These are phyloP conservation scores for Tenthredo amoena DNA, from an alignment of 2,888 invertebrate species.

Conservation along the genomic window DNA sequence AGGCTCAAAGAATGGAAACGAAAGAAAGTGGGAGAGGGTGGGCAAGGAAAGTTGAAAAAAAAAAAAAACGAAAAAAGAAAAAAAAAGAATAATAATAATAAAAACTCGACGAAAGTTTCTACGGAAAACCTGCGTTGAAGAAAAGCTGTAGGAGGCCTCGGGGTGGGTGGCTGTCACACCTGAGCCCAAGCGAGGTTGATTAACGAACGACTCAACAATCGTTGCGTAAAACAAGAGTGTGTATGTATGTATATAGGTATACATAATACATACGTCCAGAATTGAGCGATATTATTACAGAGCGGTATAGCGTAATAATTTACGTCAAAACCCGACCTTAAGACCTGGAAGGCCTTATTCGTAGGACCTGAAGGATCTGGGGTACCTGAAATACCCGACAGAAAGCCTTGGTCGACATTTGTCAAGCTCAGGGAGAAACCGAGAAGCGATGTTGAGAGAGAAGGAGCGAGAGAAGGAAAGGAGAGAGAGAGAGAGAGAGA, in stretches of 20 bases:
- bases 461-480: slow-evolving; percentile 30
- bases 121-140: slow-evolving; percentile 15
- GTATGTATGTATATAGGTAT: not conserved
- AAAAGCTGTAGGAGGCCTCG: not conserved
- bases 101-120: slow-evolving; percentile 7
- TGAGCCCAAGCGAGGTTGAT: slow-evolving; percentile 44
- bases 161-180: slow-evolving; percentile 31
- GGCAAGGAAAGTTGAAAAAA: not conserved
- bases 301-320: slow-evolving; percentile 42
- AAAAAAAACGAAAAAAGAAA: not conserved
- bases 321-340: slow-evolving; percentile 47
- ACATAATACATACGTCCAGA: slow-evolving; percentile 16
- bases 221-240: slow-evolving; percentile 40
- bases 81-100: not conserved
- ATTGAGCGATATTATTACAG: slow-evolving; percentile 26
- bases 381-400: slow-evolving; percentile 52
- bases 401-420: slow-evolving; percentile 60
- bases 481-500: slow-evolving; percentile 43
- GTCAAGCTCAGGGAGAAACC: slow-evolving; percentile 40
- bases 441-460: slow-evolving; percentile 39
- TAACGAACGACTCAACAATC: slow-evolving; percentile 46
- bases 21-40: not conserved
- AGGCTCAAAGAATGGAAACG: not conserved
- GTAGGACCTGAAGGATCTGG: slow-evolving; percentile 38
- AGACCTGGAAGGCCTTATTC: slow-evolving; percentile 35